These are phyloP conservation scores for Artibeus lituratus DNA, from an alignment of 2,797 vertebrate species.

Conservation along the genomic window DNA sequence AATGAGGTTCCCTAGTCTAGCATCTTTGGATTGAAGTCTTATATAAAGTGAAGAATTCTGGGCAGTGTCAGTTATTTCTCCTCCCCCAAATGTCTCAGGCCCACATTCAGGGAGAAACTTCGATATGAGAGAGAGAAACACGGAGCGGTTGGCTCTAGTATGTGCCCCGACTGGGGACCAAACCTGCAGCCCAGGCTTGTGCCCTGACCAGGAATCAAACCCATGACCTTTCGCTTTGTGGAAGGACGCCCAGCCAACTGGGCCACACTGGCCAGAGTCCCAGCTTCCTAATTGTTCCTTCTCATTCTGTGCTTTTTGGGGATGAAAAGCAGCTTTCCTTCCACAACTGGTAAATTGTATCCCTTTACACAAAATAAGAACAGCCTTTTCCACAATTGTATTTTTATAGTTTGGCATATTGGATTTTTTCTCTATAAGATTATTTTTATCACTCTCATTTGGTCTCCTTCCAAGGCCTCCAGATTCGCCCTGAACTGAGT, in stretches of 20 bases:
- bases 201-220: background rate
- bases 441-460: slow-evolving; percentile 4
- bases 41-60: background rate
- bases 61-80: too few species aligned
- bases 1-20: background rate
- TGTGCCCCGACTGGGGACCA: background rate
- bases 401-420: background rate
- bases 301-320: background rate
- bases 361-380: background rate
- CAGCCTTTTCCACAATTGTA: background rate
- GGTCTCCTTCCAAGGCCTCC: background rate
- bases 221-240: background rate
- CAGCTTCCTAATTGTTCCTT: background rate
- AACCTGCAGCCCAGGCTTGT: background rate
- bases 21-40: background rate
- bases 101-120: background rate
- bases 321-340: background rate
- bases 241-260: background rate
- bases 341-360: background rate
- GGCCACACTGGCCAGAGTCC: background rate
- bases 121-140: background rate
- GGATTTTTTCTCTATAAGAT: background rate
- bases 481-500: background rate
- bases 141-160: background rate
- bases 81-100: background rate